Percentiles rank a stretch among this genome's conserved stretches.
phyloP scores from a whole-genome alignment of 1,140 invertebrate species.

The Mylabris phalerata region DNA sequence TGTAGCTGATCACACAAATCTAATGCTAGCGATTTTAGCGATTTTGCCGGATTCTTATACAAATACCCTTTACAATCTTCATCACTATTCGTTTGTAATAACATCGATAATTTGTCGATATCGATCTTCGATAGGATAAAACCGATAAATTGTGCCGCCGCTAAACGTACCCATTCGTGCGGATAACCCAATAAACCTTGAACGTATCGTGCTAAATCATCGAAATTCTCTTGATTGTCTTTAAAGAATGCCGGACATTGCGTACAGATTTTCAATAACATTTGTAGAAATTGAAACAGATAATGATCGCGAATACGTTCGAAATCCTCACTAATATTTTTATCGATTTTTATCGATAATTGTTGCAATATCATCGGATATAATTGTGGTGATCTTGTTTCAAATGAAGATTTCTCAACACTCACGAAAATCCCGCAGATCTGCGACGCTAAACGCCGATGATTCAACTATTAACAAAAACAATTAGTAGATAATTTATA shows the following conservation, averaged over 20 bases:
- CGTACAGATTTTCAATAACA: conserved; percentile 53
- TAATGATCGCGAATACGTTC: conserved; percentile 58
- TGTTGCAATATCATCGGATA: conserved; percentile 46
- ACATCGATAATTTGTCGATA: conserved; percentile 50
- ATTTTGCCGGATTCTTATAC: conserved; percentile 38
- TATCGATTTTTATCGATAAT: conserved; percentile 36
- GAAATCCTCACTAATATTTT: conserved; percentile 34
- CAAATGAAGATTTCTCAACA: conserved; percentile 46
- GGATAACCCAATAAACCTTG: conserved; percentile 52
- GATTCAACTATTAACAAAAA: conserved; percentile 36
- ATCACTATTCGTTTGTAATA: conserved; percentile 35
- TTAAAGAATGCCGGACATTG: conserved; percentile 49
- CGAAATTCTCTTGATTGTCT: conserved; percentile 28
- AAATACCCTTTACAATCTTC: too few relatives aligned
- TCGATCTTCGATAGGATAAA: conserved; percentile 60
- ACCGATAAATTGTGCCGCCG: conserved; percentile 66
- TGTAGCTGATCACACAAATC: conserved; percentile 68
- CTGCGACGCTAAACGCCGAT: conserved; percentile 51
- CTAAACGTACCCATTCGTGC: conserved; percentile 69
- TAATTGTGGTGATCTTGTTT: conserved; percentile 30
- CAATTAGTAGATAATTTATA: not conserved
- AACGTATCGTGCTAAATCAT: conserved; percentile 44
- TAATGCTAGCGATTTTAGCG: conserved; percentile 55
- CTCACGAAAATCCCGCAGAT: conserved; percentile 56
- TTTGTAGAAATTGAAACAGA: conserved; percentile 63